Evolutionary conservation across 64 coral and sea anemone species (phyloP), one percentile per base, ranked within the genome.

Genomic region (Actinia tenebrosa): DNA sequence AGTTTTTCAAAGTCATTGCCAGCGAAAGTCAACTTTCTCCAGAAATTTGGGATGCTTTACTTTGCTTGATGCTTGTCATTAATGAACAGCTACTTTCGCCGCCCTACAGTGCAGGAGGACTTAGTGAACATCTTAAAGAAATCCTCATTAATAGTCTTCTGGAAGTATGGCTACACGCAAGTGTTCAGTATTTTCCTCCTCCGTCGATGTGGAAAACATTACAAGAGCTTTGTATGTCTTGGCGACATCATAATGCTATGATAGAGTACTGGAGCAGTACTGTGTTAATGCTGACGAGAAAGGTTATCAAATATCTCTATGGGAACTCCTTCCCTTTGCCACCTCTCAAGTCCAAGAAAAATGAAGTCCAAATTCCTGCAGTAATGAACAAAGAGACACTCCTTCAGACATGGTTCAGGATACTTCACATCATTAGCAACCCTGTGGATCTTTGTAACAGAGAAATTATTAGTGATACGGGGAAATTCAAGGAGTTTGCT

Each of bases 201-300:
- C 97, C 97, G 0, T 92, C 97, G 3, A 84, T 95, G 77, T 99
- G 97, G 97, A 99, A 99, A 55, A 99, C 97, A 23, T 80, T 99
- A 46, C 93, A 99, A 89, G 97, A 99, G 71, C 75, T 99, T 16
- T 99, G 97, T 53, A 80, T 92, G 69, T 92, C 89, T 3, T 99
- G 97, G 97, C 84, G 97, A 10, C 97, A 99, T 75, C 97, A 99
- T 45, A 92, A 83, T 54, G 87, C 91, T 19, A 93, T 99, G 90
- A 86, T 99, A 52, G 88, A 95, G 22, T 91, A 95, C 9, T 99
- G 97, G 97, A 99, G 91, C 43, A 91, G 88, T 79, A 95, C 97
- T 30, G 89, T 91, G 0, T 90, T 99, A 17, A 87, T 89, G 19
- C 86, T 99, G n/a, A 99, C 93, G 7, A 92, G 88, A 66, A 92